Evolutionary conservation across 2,888 invertebrate species (phyloP), one percentile per base, ranked within the genome.

Genomic region (Lasioglossum lativentre): DNA sequence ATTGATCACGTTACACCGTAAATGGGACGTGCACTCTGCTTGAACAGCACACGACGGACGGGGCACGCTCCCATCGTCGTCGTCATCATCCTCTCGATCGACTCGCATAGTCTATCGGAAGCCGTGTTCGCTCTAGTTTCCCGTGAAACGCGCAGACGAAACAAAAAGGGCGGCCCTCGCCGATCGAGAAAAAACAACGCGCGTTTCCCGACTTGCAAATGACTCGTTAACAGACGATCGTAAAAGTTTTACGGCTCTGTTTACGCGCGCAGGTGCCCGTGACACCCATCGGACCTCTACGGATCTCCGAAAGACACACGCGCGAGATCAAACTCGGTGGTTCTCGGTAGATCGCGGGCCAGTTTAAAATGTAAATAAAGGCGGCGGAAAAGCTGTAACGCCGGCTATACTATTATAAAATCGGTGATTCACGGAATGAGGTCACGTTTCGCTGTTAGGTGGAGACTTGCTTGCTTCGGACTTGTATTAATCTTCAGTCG

Each of bases 351-450:
- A 23, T 52, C n/a, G 56, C 56, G 56, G 4, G 56, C n/a, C 23
- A n/a, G 12, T 12, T 56, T 3, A 70, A 30, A 30, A 83, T 84
- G 86, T 91, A 86, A 88, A 88, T 88, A 90, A 90, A 90, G 82
- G 82, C 79, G 84, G 78, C 88, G 91, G 87, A 91, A 90, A 88
- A 86, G 85, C 90, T 77, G 86, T 1, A 45, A 45, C 78, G 90
- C 88, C 89, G 87, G 92, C 88, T 92, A n/a, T n/a, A 92, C 93
- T 95, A 95, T 94, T 94, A 95, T 94, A 95, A 95, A 95, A 94
- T 94, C 92, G 92, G 91, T 94, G 94, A 94, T 93, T 94, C 94
- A 94, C 86, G 89, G 89, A 92, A 92, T 92, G 94, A 94, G 93
- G 93, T 93, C 93, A 93, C 93, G 92, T 93, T 92, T 91, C 23